These are phyloP conservation scores for Oryzias woworae DNA, from an alignment of 2,113 vertebrate genomes.

Conservation along the genomic window DNA sequence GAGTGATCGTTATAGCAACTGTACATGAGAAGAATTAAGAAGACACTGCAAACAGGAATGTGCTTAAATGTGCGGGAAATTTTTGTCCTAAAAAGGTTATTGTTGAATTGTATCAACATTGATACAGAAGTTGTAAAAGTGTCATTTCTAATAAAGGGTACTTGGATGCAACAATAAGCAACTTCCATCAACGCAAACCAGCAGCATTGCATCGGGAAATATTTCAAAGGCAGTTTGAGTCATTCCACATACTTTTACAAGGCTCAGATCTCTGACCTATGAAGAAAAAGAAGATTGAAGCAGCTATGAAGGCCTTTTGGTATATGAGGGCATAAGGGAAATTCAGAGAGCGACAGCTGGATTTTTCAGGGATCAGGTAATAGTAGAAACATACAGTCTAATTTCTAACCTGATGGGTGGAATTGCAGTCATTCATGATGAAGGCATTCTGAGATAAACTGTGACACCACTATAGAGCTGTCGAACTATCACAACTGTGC, in stretches of 20 bases:
- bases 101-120: no score
- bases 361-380: slow-evolving; percentile 31
- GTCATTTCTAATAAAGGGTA: no score
- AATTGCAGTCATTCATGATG: background rate
- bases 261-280: slow-evolving; percentile 17
- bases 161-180: no score
- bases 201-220: background rate
- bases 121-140: no score
- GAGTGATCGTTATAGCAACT: slow-evolving; percentile 15
- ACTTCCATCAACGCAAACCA: no score
- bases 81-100: no score
- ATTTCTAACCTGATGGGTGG: background rate
- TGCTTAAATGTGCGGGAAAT: no score
- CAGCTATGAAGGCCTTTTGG: slow-evolving; percentile 18
- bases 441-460: no score
- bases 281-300: slow-evolving; percentile 21
- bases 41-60: no score
- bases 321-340: slow-evolving; percentile 7
- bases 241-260: slow-evolving; percentile 8
- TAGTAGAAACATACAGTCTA: slow-evolving; percentile 25
- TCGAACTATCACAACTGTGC: no score
- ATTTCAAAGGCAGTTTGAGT: slow-evolving; percentile 21
- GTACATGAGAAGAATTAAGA: no score
- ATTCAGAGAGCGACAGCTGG: slow-evolving; percentile 47
- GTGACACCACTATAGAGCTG: no score